Evolutionary conservation across 1,140 invertebrate species (phyloP).

Genomic region (Habropoda laboriosa): DNA sequence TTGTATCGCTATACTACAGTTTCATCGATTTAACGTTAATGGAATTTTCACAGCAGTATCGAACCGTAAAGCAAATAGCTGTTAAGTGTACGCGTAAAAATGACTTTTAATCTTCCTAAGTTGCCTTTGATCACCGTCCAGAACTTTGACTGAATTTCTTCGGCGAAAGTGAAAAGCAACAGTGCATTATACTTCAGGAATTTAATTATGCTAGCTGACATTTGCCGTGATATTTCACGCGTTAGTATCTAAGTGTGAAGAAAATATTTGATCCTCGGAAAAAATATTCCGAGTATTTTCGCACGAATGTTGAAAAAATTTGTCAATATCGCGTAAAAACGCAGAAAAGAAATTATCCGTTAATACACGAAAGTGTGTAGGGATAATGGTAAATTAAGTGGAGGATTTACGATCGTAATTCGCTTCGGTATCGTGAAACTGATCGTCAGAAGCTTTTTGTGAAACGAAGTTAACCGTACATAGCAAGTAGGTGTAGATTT

Average conservation of each 20-base stretch:
- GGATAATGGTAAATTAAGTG: no score
- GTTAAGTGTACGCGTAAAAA: neutral
- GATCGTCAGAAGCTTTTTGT: neutral
- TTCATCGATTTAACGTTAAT: neutral
- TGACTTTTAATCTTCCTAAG: slow-evolving; percentile 11
- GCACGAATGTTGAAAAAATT: no score
- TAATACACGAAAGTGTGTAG: neutral
- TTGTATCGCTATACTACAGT: no score
- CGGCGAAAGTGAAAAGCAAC: neutral
- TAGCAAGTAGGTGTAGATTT: slow-evolving; percentile 6
- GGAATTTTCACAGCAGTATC: neutral
- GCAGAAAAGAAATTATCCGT: no score
- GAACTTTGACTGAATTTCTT: neutral
- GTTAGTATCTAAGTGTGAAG: no score
- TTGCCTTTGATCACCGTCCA: neutral
- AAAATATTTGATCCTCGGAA: no score
- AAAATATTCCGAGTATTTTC: no score
- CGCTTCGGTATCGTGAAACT: neutral
- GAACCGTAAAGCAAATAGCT: neutral
- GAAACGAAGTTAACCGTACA: neutral
- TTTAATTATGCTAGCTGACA: neutral
- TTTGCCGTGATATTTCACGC: no score
- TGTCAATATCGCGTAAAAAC: no score
- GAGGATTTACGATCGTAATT: neutral
- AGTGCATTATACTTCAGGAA: neutral